These are phyloP conservation scores for Embiotoca jacksoni DNA, from an alignment of 2,113 vertebrate genomes.

Conservation along the genomic window DNA sequence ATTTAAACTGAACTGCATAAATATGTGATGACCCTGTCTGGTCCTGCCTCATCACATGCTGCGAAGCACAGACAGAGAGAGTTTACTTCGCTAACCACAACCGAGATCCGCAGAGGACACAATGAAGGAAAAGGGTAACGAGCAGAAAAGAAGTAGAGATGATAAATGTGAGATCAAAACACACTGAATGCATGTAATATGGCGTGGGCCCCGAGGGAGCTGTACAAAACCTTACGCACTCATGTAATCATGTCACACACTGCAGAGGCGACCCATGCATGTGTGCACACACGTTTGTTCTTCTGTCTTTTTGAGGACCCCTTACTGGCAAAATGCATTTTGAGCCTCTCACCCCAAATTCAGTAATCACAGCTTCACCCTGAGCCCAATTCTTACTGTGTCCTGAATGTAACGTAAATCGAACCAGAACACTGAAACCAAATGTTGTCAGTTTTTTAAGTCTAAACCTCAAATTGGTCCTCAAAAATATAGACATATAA, in stretches of 20 bases:
- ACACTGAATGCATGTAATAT: slow-evolving; percentile 55
- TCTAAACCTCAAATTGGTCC: not conserved
- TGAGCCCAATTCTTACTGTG: not conserved
- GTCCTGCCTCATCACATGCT: not conserved
- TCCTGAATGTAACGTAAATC: not conserved
- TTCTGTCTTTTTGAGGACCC: not conserved
- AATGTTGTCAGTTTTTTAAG: not conserved
- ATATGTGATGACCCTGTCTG: slow-evolving; percentile 15
- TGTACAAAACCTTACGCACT: slow-evolving; percentile 45
- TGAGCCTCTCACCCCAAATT: not conserved
- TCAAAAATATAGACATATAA: not conserved
- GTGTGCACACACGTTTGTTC: not conserved
- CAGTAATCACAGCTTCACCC: not conserved
- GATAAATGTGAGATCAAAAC: slow-evolving; percentile 56
- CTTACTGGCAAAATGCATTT: not conserved
- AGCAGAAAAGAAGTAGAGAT: slow-evolving; percentile 31
- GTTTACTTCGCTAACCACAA: slow-evolving; percentile 15
- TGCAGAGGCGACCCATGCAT: slow-evolving; percentile 14
- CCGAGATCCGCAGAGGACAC: slow-evolving; percentile 26
- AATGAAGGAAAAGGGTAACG: slow-evolving; percentile 20
- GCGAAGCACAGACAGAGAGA: not conserved
- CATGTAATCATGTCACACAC: slow-evolving; percentile 58
- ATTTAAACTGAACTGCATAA: slow-evolving; percentile 37
- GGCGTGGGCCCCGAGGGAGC: slow-evolving; percentile 41
- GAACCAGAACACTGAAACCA: not conserved